Percentiles rank a stretch among this genome's conserved stretches.
Evolutionary conservation across 2,888 invertebrate species (phyloP).

Genomic region (Zeuzera pyrina): DNA sequence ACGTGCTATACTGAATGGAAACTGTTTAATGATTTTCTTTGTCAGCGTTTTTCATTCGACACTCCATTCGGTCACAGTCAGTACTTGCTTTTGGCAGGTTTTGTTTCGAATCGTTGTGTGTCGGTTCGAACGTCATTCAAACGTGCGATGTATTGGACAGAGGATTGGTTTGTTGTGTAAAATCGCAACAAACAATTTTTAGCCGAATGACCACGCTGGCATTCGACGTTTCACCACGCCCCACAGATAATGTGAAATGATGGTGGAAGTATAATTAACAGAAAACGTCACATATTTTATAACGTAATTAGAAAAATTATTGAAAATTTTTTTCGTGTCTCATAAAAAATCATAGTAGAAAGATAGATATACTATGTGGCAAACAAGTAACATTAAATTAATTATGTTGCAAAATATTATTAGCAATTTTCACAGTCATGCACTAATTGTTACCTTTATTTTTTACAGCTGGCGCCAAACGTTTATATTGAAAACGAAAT

Average conservation of each 20-base stretch:
- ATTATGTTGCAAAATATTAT: too few relatives aligned
- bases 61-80: slow-evolving; percentile 41
- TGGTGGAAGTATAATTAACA: too few relatives aligned
- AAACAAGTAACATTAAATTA: too few relatives aligned
- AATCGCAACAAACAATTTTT: slow-evolving; percentile 65
- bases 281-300: too few relatives aligned
- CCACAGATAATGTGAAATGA: too few relatives aligned
- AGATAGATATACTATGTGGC: too few relatives aligned
- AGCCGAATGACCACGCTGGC: slow-evolving; percentile 42
- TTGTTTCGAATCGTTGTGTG: slow-evolving; percentile 52
- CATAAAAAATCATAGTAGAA: too few relatives aligned
- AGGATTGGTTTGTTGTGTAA: slow-evolving; percentile 49
- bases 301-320: too few relatives aligned
- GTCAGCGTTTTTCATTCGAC: slow-evolving; percentile 41
- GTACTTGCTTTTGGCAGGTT: slow-evolving; percentile 60
- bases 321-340: too few relatives aligned
- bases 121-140: slow-evolving; percentile 54
- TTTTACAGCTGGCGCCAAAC: slow-evolving; percentile 51
- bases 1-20: background rate
- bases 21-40: slow-evolving; percentile 22
- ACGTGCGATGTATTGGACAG: slow-evolving; percentile 26
- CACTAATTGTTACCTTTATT: too few relatives aligned
- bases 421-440: too few relatives aligned
- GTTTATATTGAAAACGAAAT: slow-evolving; percentile 22
- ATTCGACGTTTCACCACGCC: slow-evolving; percentile 25